These are phyloP conservation scores for Xylocampa areola DNA, from an alignment of 2,888 invertebrate genomes.

Conservation along the genomic window DNA sequence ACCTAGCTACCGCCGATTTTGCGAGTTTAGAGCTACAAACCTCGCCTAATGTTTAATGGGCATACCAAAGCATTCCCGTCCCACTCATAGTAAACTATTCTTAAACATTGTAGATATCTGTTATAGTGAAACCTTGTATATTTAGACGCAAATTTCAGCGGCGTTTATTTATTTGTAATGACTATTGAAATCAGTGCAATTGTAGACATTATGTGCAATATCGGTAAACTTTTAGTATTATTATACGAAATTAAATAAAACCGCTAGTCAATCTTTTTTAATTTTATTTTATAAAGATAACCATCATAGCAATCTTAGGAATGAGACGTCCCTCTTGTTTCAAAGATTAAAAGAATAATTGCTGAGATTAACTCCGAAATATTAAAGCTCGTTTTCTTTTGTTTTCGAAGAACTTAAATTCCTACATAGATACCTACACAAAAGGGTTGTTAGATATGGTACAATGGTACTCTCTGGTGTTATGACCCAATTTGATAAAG, in stretches of 20 bases:
- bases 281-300: no score
- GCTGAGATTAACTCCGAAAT: constrained; percentile 8
- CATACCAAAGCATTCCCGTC: neutral
- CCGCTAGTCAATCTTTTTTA: neutral
- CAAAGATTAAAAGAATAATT: constrained; percentile 4
- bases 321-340: neutral
- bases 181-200: neutral
- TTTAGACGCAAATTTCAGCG: neutral
- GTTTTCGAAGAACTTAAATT: no score
- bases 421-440: no score
- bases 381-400: constrained; percentile 7
- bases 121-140: neutral
- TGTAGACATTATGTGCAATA: neutral
- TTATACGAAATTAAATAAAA: neutral
- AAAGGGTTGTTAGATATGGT: no score
- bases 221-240: neutral
- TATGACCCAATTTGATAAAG: no score
- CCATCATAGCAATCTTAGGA: neutral
- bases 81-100: constrained; percentile 13
- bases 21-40: no score
- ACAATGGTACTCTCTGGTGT: no score
- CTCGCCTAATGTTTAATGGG: neutral
- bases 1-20: no score
- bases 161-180: neutral
- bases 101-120: neutral